Percentiles rank a stretch among this genome's conserved stretches.
Evolutionary conservation across 2,113 vertebrate genomes (phyloP).

Genomic region (Cariama cristata): DNA sequence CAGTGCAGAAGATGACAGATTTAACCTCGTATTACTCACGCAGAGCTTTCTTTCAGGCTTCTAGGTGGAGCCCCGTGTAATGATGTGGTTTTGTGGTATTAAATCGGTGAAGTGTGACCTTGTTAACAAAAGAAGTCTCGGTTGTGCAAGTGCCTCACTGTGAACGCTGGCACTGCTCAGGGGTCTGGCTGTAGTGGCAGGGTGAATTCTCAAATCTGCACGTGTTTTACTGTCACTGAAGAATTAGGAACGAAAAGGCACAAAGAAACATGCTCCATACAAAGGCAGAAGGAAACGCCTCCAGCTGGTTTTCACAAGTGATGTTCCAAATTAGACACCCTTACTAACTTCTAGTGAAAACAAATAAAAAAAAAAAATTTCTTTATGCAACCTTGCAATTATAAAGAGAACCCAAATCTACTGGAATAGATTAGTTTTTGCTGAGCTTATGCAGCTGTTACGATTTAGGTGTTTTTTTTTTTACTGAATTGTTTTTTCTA

Average conservation of each 20-base stretch:
- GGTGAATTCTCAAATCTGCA: neutral
- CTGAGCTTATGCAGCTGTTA: neutral
- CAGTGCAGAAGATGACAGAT: neutral
- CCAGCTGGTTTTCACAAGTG: neutral
- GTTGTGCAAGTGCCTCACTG: neutral
- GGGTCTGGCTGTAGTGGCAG: neutral
- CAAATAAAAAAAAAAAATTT: neutral
- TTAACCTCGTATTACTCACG: neutral
- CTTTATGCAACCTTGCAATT: neutral
- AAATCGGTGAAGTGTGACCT: neutral
- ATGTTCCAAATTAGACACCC: neutral
- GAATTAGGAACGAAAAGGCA: neutral
- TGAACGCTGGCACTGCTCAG: neutral
- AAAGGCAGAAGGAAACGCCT: neutral
- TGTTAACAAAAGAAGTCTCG: neutral
- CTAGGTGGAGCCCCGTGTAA: neutral
- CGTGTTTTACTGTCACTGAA: fast-evolving
- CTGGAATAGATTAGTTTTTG: neutral
- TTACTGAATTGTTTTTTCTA: neutral
- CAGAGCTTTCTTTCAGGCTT: neutral
- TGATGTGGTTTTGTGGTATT: neutral
- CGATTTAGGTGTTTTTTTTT: neutral
- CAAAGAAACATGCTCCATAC: neutral
- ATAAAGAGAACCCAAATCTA: neutral
- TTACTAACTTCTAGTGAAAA: neutral